phyloP scores from a whole-genome alignment of 2,888 invertebrate genomes.

The Coelinius sp. region DNA sequence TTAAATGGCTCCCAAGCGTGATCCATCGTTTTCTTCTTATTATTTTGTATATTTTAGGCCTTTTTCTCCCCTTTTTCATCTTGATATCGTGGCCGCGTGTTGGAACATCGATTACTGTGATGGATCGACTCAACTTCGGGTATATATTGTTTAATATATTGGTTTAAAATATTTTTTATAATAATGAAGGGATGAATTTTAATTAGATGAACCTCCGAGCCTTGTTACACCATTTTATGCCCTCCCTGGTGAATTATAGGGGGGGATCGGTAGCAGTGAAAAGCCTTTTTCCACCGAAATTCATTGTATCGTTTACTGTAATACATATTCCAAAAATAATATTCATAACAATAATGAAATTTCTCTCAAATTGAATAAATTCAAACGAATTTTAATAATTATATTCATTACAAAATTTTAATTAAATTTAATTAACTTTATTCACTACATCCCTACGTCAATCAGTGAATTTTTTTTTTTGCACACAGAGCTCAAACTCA shows the following conservation, averaged over 20 bases:
- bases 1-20: slow-evolving; percentile 34
- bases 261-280: not conserved
- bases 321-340: not conserved
- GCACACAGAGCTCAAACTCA: slow-evolving; percentile 25
- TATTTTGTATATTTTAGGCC: slow-evolving; percentile 18
- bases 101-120: slow-evolving; percentile 41
- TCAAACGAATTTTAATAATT: not conserved
- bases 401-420: not conserved
- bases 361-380: not conserved
- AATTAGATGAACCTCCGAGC: too few relatives aligned
- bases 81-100: slow-evolving; percentile 27
- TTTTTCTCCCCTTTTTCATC: slow-evolving; percentile 10
- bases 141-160: slow-evolving; percentile 37
- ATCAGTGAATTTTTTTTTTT: slow-evolving; percentile 26
- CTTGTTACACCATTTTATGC: too few relatives aligned
- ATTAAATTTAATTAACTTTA: not conserved
- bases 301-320: too few relatives aligned
- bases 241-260: too few relatives aligned
- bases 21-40: slow-evolving; percentile 43
- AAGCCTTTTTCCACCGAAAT: not conserved
- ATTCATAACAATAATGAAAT: not conserved
- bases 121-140: slow-evolving; percentile 44
- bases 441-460: not conserved
- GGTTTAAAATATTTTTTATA: too few relatives aligned
- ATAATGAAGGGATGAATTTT: too few relatives aligned